Percentiles rank a stretch among this genome's conserved stretches.
Conservation (phyloP, 2,113 vertebrate species). For the Ceyx melanurus region DNA sequence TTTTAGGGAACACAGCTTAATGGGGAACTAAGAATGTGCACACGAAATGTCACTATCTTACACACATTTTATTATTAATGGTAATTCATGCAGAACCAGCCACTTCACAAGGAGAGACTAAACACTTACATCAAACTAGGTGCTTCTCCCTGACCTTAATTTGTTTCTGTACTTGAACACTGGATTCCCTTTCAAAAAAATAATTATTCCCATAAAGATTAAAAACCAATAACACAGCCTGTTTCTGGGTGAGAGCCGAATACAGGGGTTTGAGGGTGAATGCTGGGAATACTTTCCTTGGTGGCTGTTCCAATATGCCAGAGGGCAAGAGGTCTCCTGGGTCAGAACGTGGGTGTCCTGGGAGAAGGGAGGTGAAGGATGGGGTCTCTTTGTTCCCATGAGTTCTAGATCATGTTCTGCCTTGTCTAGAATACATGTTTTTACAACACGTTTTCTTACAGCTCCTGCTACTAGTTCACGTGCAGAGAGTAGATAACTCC, state of each 20-base stretch:
- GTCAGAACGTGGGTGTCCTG: background rate
- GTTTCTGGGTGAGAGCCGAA: conserved; percentile 37
- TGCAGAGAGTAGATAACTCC: background rate
- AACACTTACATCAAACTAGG: conserved; percentile 33
- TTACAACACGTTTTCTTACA: background rate
- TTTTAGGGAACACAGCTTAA: conserved; percentile 45
- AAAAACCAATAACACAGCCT: conserved; percentile 40
- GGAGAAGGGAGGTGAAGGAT: background rate
- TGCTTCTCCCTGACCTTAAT: conserved; percentile 60
- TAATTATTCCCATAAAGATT: conserved; percentile 54
- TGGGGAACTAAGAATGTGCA: background rate
- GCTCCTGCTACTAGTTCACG: background rate
- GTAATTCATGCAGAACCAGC: conserved; percentile 39
- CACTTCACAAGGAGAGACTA: conserved; percentile 36
- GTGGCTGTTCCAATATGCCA: background rate
- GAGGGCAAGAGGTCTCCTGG: background rate
- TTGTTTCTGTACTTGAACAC: conserved; percentile 59
- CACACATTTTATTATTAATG: conserved; percentile 45
- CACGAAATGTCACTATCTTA: conserved; percentile 5
- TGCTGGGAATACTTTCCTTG: background rate
- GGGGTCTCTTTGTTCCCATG: background rate
- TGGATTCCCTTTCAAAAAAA: conserved; percentile 52
- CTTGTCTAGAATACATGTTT: background rate
- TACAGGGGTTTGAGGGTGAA: background rate
- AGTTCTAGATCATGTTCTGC: background rate